Conservation (phyloP, 2,888 invertebrate genomes). For the Acronicta alni region DNA sequence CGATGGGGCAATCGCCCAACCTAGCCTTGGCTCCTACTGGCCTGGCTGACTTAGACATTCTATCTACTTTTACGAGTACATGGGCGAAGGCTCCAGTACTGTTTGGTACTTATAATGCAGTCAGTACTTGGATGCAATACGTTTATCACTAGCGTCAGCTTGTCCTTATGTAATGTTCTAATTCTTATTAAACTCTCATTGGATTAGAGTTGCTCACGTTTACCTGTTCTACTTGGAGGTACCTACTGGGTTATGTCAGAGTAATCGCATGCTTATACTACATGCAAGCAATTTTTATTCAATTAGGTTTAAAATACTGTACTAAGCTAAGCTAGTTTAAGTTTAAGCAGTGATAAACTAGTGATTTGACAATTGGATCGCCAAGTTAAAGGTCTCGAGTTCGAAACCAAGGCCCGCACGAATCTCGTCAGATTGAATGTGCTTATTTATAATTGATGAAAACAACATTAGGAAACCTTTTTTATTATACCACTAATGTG, state of each 20-base stretch:
- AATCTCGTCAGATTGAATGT: no score
- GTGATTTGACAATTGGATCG: no score
- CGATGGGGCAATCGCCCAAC: slow-evolving; percentile 65
- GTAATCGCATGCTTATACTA: slow-evolving; percentile 14
- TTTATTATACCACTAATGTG: no score
- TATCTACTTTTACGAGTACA: slow-evolving; percentile 89
- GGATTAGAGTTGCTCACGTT: slow-evolving; percentile 60
- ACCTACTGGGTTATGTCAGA: slow-evolving; percentile 28
- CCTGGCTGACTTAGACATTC: slow-evolving; percentile 90
- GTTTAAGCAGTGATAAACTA: no score
- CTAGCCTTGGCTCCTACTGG: slow-evolving; percentile 89
- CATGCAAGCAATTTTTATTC: slow-evolving; percentile 3
- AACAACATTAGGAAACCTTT: no score
- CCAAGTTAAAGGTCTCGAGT: no score
- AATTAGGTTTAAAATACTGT: no score
- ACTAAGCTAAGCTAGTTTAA: no score
- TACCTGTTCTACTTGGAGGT: slow-evolving; percentile 44
- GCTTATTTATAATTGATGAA: no score
- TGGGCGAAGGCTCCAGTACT: slow-evolving; percentile 83
- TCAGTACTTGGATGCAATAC: slow-evolving; percentile 73
- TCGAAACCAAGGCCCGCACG: no score
- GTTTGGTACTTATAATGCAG: slow-evolving; percentile 75
- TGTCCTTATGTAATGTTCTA: slow-evolving; percentile 73
- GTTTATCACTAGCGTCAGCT: slow-evolving; percentile 67
- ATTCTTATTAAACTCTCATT: slow-evolving; percentile 74